phyloP scores from a whole-genome alignment of 1,140 invertebrate genomes.

The Colletes latitarsis region DNA sequence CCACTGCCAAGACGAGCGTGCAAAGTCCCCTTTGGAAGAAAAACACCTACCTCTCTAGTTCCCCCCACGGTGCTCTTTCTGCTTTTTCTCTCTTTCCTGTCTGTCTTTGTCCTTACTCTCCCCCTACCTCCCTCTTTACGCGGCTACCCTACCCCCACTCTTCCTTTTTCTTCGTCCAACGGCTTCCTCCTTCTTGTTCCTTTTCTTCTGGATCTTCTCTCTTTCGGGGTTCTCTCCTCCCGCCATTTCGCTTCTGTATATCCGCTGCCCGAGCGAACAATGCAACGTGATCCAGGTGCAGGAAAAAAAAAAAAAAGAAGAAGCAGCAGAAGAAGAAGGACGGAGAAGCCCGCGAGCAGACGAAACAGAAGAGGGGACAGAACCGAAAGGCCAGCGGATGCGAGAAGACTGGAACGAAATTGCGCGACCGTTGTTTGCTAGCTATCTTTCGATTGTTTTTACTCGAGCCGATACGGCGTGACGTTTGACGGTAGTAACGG shows the following conservation, averaged over 20 bases:
- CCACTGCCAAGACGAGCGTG: slow-evolving; percentile 66
- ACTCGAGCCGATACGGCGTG: not conserved
- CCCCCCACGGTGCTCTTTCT: slow-evolving; percentile 18
- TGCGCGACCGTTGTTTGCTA: not conserved
- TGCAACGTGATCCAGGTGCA: slow-evolving; percentile 64
- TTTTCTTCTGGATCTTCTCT: slow-evolving; percentile 57
- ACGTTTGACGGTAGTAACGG: not conserved
- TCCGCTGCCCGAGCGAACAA: slow-evolving; percentile 55
- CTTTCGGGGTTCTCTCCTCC: slow-evolving; percentile 43
- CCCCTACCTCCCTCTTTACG: not conserved
- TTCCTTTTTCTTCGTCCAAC: slow-evolving; percentile 47
- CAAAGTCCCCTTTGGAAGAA: slow-evolving; percentile 68
- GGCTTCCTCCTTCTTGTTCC: slow-evolving; percentile 46
- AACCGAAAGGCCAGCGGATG: slow-evolving; percentile 24
- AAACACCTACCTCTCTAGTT: slow-evolving; percentile 61
- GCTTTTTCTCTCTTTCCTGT: slow-evolving; percentile 12
- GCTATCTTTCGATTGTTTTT: slow-evolving; percentile 3
- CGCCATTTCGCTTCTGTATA: slow-evolving; percentile 61
- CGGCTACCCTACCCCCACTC: not conserved
- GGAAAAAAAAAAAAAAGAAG: slow-evolving; percentile 34
- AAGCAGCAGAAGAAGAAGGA: slow-evolving; percentile 1
- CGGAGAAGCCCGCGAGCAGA: slow-evolving; percentile 14
- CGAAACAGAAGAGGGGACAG: slow-evolving; percentile 5
- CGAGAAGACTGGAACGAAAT: slow-evolving; percentile 34
- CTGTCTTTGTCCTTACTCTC: slow-evolving; percentile 3